Evolutionary conservation across 2,113 vertebrate species (phyloP).

Genomic region (Protomyctophum bolini): DNA sequence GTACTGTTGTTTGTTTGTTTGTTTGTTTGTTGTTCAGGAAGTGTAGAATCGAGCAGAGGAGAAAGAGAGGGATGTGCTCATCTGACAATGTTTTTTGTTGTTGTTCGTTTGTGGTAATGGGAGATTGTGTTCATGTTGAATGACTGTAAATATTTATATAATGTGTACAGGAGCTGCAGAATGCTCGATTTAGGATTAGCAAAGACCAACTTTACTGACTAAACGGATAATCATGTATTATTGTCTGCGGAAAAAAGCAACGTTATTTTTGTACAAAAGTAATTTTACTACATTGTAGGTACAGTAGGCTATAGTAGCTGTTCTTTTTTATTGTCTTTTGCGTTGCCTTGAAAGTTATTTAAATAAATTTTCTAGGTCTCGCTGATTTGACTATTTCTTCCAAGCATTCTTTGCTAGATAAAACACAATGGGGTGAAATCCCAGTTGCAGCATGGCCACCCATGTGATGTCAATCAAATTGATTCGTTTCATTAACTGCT

Average conservation of each 20-base stretch:
- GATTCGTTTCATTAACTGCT: no score
- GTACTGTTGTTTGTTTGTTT: no score
- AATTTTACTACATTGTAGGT: slow-evolving; percentile 48
- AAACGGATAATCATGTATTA: slow-evolving; percentile 47
- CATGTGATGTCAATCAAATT: no score
- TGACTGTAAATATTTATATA: slow-evolving; percentile 80
- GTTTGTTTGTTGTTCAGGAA: background rate
- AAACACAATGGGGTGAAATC: no score
- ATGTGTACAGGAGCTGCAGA: slow-evolving; percentile 75
- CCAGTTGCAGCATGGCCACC: no score
- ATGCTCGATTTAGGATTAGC: slow-evolving; percentile 43
- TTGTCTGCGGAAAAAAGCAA: slow-evolving; percentile 40
- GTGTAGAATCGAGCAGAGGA: no score
- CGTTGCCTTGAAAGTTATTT: slow-evolving; percentile 57
- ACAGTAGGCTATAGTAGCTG: slow-evolving; percentile 14
- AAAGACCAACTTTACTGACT: slow-evolving; percentile 29
- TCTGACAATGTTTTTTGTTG: no score
- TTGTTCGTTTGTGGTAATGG: slow-evolving; percentile 23
- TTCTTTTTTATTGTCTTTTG: slow-evolving; percentile 29
- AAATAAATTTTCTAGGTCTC: slow-evolving; percentile 60
- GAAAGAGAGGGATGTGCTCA: no score
- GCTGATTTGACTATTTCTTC: background rate
- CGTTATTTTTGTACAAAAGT: slow-evolving; percentile 75
- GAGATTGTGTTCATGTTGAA: slow-evolving; percentile 72
- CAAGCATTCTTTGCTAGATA: no score